Evolutionary conservation across 2,888 invertebrate species (phyloP).

Genomic region (Adelognathus sp.): DNA sequence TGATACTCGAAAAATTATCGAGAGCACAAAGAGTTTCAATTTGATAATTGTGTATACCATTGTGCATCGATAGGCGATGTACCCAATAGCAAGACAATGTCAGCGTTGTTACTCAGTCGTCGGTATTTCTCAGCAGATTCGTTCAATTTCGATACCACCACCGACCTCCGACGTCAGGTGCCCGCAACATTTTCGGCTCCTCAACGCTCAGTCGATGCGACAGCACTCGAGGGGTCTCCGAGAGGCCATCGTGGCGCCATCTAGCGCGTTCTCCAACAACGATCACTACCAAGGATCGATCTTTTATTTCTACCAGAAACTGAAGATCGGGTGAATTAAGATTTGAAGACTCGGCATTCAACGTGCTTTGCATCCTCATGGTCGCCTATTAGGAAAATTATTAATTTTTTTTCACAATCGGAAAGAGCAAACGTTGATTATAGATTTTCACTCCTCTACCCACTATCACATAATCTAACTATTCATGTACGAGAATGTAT

Average conservation of each 20-base stretch:
- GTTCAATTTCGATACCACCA: constrained; percentile 1
- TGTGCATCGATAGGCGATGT: too few species aligned
- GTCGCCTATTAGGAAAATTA: background rate
- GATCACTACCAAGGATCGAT: background rate
- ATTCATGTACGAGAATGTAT: too few species aligned
- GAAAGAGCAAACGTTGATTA: too few species aligned
- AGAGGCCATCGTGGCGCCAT: constrained; percentile 22
- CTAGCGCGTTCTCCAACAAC: background rate
- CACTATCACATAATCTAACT: too few species aligned
- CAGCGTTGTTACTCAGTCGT: constrained; percentile 42
- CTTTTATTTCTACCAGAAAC: background rate
- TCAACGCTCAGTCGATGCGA: background rate
- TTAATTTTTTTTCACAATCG: background rate
- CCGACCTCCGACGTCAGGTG: constrained; percentile 13
- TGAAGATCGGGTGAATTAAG: background rate
- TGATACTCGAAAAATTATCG: too few species aligned
- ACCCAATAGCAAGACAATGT: constrained; percentile 58
- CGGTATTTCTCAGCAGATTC: constrained; percentile 40
- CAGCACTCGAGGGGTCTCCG: background rate
- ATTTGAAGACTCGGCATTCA: background rate
- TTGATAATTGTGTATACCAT: too few species aligned
- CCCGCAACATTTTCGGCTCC: background rate
- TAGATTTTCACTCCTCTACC: too few species aligned
- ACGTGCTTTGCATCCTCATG: background rate
- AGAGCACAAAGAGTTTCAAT: too few species aligned